A percentile compares a stretch with the other conserved stretches of the same genome.
phyloP scores from a whole-genome alignment of 2,113 vertebrate species.

The Nipponia nippon region DNA sequence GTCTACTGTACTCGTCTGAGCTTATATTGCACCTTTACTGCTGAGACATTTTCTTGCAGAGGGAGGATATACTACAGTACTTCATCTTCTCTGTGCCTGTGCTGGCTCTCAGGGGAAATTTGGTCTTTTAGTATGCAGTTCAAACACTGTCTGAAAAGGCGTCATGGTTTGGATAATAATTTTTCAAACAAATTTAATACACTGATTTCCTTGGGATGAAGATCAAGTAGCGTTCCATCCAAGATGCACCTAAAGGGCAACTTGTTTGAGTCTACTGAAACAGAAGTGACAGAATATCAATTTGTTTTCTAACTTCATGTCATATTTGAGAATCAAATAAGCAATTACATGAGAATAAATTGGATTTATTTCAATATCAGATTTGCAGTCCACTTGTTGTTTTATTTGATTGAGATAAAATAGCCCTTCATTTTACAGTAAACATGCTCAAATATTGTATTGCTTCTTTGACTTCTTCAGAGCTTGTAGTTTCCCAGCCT shows the following conservation, averaged over 20 bases:
- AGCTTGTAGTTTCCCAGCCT: background rate
- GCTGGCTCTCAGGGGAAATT: background rate
- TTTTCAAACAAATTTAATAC: slow-evolving; percentile 51
- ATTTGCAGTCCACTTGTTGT: slow-evolving; percentile 31
- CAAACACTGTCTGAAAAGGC: slow-evolving; percentile 27
- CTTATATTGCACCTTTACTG: background rate
- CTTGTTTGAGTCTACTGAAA: slow-evolving; percentile 61
- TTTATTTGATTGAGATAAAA: slow-evolving; percentile 37
- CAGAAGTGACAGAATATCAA: slow-evolving; percentile 74
- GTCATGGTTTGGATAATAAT: slow-evolving; percentile 22
- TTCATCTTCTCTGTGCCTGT: background rate
- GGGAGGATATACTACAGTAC: background rate
- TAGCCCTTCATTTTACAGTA: slow-evolving; percentile 19
- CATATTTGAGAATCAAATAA: slow-evolving; percentile 73
- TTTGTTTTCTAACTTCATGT: slow-evolving; percentile 69
- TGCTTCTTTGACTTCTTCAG: slow-evolving; percentile 12
- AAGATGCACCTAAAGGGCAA: slow-evolving; percentile 56
- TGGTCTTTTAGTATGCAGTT: slow-evolving; percentile 27
- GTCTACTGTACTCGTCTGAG: background rate
- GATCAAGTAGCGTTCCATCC: slow-evolving; percentile 53
- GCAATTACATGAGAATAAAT: slow-evolving; percentile 68
- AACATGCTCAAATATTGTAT: slow-evolving; percentile 8
- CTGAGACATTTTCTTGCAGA: background rate
- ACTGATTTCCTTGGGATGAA: slow-evolving; percentile 64
- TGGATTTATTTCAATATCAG: slow-evolving; percentile 69